These are phyloP conservation scores for Sinocyclocheilus anophthalmus DNA, from an alignment of 2,113 vertebrate species.

Conservation along the genomic window DNA sequence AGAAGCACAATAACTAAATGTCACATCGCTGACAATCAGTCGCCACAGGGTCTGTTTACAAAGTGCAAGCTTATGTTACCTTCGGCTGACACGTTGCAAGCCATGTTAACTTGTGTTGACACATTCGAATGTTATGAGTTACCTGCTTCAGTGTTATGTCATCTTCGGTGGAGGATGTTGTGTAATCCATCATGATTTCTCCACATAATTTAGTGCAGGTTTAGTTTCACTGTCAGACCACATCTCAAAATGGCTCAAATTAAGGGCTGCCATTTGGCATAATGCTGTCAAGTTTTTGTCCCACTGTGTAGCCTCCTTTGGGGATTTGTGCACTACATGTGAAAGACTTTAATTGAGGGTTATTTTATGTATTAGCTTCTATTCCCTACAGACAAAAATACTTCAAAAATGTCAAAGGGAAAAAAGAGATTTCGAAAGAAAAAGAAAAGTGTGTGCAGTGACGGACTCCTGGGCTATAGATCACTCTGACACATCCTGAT, in stretches of 20 bases:
- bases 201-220: not conserved
- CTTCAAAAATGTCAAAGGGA: not conserved
- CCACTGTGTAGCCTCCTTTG: not conserved
- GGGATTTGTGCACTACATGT: not conserved
- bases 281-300: constrained; percentile 1
- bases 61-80: constrained; percentile 11
- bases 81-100: not conserved
- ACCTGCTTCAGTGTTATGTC: not conserved
- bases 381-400: not conserved
- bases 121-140: constrained; percentile 18
- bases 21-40: constrained; percentile 21
- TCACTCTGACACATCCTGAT: constrained; percentile 72
- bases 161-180: not conserved
- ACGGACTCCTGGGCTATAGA: constrained; percentile 65
- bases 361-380: constrained; percentile 8
- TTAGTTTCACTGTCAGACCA: constrained; percentile 8
- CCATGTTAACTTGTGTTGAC: constrained; percentile 9
- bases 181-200: constrained; percentile 11
- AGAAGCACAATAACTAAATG: constrained; percentile 2
- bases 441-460: not conserved
- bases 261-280: not conserved
- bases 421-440: constrained; percentile 3
- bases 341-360: constrained; percentile 11
- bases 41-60: constrained; percentile 18
- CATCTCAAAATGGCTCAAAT: not conserved